phyloP scores from a whole-genome alignment of 2,113 vertebrate genomes.

The Centropus unirufus region DNA sequence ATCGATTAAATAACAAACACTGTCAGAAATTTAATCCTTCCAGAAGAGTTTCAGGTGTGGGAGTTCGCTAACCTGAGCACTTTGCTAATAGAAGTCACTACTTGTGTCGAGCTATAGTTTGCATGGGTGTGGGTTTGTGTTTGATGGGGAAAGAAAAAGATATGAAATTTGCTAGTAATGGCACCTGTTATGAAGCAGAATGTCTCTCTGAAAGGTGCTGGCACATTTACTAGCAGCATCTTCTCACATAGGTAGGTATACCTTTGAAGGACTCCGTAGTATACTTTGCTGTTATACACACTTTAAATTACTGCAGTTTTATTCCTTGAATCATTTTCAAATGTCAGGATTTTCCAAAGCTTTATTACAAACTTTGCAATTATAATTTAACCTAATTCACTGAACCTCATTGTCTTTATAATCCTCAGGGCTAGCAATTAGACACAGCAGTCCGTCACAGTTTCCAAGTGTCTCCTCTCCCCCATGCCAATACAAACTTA shows the following conservation, averaged over 20 bases:
- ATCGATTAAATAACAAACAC: neutral
- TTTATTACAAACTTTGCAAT: neutral
- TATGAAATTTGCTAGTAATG: neutral
- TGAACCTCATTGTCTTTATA: neutral
- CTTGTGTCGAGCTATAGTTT: neutral
- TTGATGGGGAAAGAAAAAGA: neutral
- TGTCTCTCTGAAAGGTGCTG: neutral
- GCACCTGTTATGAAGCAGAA: neutral
- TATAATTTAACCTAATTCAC: neutral
- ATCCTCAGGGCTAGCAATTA: neutral
- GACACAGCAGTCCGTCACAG: neutral
- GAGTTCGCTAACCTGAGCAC: neutral
- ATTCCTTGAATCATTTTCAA: neutral
- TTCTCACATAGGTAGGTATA: neutral
- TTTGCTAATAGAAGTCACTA: neutral
- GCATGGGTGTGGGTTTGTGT: neutral
- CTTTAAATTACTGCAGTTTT: neutral
- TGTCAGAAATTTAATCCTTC: neutral
- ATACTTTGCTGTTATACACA: neutral
- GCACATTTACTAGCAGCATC: neutral
- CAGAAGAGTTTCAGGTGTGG: neutral
- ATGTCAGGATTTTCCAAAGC: neutral
- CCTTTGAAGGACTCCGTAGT: neutral
- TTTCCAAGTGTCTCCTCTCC: neutral
- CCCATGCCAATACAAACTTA: neutral